Evolutionary conservation across 2,888 invertebrate genomes (phyloP), one percentile per base, ranked within the genome.

Genomic region (Salpingus planirostris): DNA sequence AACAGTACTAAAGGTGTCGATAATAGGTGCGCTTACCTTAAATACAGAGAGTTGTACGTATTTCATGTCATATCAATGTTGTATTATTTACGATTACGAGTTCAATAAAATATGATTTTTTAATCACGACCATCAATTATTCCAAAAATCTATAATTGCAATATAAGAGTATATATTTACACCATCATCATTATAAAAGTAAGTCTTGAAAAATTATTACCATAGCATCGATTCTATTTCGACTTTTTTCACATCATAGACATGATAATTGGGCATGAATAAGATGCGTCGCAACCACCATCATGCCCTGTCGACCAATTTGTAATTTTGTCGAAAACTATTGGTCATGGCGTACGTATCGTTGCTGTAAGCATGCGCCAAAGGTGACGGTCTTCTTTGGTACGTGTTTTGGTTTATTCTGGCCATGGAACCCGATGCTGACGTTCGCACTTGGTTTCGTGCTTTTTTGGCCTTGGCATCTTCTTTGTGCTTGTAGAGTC

Each of bases 161-260:
- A n/a, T n/a, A n/a, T n/a, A n/a, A n/a, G n/a, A n/a, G n/a, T n/a
- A n/a, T n/a, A n/a, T n/a, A n/a, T n/a, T n/a, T n/a, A n/a, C n/a
- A n/a, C n/a, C n/a, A n/a, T n/a, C n/a, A n/a, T n/a, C n/a, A n/a
- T n/a, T n/a, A n/a, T n/a, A n/a, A n/a, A n/a, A n/a, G n/a, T n/a
- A n/a, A n/a, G n/a, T n/a, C n/a, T n/a, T n/a, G n/a, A n/a, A n/a
- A n/a, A n/a, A n/a, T n/a, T n/a, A 33, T 55, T 51, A 76, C 75
- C 76, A 76, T 67, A 76, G 68, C 49, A 75, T 74, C 18, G 74
- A 74, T 46, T 75, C 73, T 1, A 72, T 70, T 52, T 74, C 69
- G 36, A 71, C 67, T 52, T 70, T 71, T 46, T 65, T 62, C 43
- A 73, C 48, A 49, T 69, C 46, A 34, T 60, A 61, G 14, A 49